Percentiles rank a stretch among this genome's conserved stretches.
Conservation (phyloP, 2,888 invertebrate species). For the Agapostemon virescens region DNA sequence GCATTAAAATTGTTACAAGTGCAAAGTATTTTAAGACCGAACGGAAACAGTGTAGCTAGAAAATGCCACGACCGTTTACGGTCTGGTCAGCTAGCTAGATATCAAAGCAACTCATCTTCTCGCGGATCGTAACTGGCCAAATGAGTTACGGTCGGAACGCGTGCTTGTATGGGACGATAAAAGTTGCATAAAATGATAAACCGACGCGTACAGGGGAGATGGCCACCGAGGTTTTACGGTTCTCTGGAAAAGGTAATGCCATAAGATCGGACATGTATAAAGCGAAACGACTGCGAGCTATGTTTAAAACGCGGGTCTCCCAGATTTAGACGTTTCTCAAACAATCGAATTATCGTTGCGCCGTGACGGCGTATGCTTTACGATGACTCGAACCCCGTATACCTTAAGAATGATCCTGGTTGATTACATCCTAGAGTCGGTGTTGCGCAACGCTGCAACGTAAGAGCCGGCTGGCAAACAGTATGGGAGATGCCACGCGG, state of each 20-base stretch:
- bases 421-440: constrained; percentile 4
- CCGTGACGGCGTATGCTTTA: constrained; percentile 23
- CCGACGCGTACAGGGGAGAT: background rate
- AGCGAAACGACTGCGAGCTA: constrained; percentile 5
- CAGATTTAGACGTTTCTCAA: background rate
- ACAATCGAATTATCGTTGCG: constrained; percentile 35
- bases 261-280: constrained; percentile 13
- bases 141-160: constrained; percentile 17
- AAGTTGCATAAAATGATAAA: constrained; percentile 30
- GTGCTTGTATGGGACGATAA: constrained; percentile 18
- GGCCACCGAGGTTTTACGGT: constrained; percentile 1
- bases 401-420: background rate
- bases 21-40: background rate
- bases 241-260: background rate
- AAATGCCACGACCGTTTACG: background rate
- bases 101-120: background rate
- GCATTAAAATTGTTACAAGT: no score
- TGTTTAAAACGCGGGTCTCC: background rate
- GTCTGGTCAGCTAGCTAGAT: background rate
- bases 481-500: background rate
- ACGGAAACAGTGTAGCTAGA: background rate
- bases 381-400: constrained; percentile 9
- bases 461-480: constrained; percentile 31
- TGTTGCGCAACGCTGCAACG: constrained; percentile 19
- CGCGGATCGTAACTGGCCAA: constrained; percentile 5